Conservation (phyloP, 2,888 invertebrate genomes). For the Thymelicus lineola region DNA sequence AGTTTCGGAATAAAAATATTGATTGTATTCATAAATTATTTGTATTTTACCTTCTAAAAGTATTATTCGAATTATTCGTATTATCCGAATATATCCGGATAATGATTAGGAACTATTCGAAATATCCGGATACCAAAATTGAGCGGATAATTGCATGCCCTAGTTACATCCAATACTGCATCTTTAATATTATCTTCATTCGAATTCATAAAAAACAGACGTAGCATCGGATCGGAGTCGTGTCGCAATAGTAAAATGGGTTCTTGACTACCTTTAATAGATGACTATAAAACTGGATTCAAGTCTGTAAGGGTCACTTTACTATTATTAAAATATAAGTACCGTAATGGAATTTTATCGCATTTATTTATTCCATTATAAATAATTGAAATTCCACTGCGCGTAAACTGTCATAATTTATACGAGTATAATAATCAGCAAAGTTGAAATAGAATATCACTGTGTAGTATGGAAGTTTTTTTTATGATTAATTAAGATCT, state of each 20-base stretch:
- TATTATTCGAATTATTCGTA: too few relatives aligned
- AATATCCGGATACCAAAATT: too few relatives aligned
- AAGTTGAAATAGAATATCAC: neutral
- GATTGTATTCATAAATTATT: too few relatives aligned
- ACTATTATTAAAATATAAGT: neutral
- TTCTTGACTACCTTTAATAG: neutral
- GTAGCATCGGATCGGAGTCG: neutral
- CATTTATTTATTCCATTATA: conserved; percentile 1
- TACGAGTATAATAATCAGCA: neutral
- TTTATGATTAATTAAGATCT: neutral
- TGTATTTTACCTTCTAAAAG: too few relatives aligned
- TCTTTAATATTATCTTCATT: too few relatives aligned
- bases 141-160: too few relatives aligned
- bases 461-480: neutral
- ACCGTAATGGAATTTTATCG: conserved; percentile 4
- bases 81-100: too few relatives aligned
- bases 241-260: neutral
- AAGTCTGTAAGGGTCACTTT: conserved; percentile 3
- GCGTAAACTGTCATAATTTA: neutral
- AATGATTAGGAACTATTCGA: too few relatives aligned
- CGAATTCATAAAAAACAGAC: neutral
- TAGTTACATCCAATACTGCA: neutral
- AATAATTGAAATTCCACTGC: conserved; percentile 7
- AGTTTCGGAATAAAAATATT: too few relatives aligned
- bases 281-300: conserved; percentile 1